Conservation (phyloP, 2,888 invertebrate genomes). For the Doris montereyensis region DNA sequence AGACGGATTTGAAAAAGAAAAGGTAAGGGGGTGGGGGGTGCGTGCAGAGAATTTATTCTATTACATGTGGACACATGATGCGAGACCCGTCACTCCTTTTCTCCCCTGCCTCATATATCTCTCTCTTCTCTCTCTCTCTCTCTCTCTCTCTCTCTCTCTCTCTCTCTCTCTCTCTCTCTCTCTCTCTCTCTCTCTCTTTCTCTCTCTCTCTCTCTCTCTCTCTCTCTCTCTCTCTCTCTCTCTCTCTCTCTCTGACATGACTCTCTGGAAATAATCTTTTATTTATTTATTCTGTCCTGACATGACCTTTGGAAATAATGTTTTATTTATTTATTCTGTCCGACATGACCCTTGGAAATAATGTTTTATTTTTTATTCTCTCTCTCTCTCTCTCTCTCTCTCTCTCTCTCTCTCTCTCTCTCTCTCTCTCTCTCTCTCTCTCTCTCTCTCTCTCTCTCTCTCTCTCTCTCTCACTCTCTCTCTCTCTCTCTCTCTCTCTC, state of each 20-base stretch:
- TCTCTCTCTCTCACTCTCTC: neutral
- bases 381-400: neutral
- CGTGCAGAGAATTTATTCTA: too few relatives aligned
- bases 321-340: neutral
- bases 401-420: neutral
- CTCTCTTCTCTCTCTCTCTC: too few relatives aligned
- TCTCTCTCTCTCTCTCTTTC: neutral
- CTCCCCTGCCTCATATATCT: too few relatives aligned
- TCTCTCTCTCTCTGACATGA: neutral
- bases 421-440: neutral
- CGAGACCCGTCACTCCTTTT: too few relatives aligned
- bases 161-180: conserved; percentile 7
- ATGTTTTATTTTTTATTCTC: neutral
- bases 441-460: neutral
- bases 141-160: too few relatives aligned
- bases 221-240: neutral
- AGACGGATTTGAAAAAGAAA: too few relatives aligned
- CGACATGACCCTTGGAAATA: too few relatives aligned
- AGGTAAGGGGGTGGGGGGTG: too few relatives aligned
- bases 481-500: neutral
- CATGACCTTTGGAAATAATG: too few relatives aligned
- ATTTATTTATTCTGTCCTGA: neutral
- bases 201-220: neutral
- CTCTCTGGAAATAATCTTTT: neutral
- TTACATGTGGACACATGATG: too few relatives aligned